Conservation (phyloP, 2,797 vertebrate species). For the Acridotheres tristis region DNA sequence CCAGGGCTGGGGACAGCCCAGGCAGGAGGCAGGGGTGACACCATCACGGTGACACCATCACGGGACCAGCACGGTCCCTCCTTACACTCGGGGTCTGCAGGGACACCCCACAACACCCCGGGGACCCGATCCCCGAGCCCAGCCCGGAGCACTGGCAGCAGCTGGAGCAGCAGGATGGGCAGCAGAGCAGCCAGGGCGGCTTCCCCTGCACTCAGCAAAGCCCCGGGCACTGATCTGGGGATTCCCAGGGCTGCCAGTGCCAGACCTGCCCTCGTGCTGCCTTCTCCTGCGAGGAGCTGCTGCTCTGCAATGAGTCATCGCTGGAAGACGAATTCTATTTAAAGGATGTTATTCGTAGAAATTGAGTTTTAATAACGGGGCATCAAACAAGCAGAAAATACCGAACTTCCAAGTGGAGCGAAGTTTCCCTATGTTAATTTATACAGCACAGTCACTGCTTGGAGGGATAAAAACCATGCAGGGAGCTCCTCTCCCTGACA, state of each 20-base stretch:
- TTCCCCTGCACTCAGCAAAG: neutral
- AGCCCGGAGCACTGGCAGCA: fast-evolving
- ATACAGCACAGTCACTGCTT: neutral
- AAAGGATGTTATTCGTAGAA: constrained; percentile 51
- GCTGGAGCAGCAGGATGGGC: neutral
- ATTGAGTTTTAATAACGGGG: constrained; percentile 64
- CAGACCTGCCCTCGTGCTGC: constrained; percentile 23
- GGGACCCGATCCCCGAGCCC: fast-evolving
- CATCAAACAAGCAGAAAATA: constrained; percentile 56
- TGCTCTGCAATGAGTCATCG: constrained; percentile 6
- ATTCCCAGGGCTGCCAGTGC: neutral
- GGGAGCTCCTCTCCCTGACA: neutral
- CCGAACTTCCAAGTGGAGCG: constrained; percentile 10
- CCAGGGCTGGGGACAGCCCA: neutral
- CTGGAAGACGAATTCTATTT: constrained; percentile 47
- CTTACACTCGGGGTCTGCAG: neutral
- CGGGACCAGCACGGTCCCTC: neutral
- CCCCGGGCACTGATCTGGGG: neutral
- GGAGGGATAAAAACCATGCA: neutral
- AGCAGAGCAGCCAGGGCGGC: neutral
- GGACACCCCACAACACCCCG: fast-evolving
- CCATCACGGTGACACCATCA: fast-evolving
- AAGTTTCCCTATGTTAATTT: constrained; percentile 37
- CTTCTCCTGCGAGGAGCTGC: constrained; percentile 7
- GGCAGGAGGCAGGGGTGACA: too few relatives aligned